Base-by-base conservation (phyloP, 2,888 invertebrate genomes). In the Thecocarcelia acutangulata region DNA sequence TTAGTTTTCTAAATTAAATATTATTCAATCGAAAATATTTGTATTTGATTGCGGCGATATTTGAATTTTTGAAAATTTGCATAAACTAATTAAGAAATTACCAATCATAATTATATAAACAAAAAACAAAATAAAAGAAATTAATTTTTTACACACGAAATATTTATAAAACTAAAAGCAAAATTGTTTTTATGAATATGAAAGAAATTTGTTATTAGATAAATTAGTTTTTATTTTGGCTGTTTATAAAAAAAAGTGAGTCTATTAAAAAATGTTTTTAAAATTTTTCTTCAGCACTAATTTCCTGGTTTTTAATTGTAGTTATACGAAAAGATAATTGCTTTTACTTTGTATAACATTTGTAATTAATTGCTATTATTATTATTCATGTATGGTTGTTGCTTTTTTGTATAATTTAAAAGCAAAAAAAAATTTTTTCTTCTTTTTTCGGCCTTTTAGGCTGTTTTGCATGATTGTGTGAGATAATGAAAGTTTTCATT, bases 1-100 rank as follows among this genome's bases (percentile, higher is more conserved):
- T 44, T 48, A 40, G 48, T 42, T 69, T 40, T 56, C 61, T 28
- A 37, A 19, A 40, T 19, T 50, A n/a, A 28, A 66, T 72, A 72
- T 72, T 64, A 46, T 78, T 66, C 50, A 66, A 78, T 42, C 59
- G 52, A 28, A 78, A 24, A 52, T 24, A 13, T 52, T 50, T n/a
- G 12, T 21, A 59, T 44, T 28, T 28, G 28, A 28, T 52, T 76
- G 33, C 68, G 76, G 44, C 54, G 68, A 61, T 28, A 42, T 54
- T 46, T 13, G 37, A 74, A 48, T 12, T n/a, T n/a, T n/a, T 52
- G 42, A 28, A 48, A 37, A 37, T 52, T 33, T 33, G 33, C 33
- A 33, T 33, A 9, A 33, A 33, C 33, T 33, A 33, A 33, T 33
- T 33, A 33, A 33, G 33, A 33, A 1, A 33, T 33, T 3, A 33